Base-by-base conservation (phyloP, 2,113 vertebrate genomes). In the Empidonax alnorum region DNA sequence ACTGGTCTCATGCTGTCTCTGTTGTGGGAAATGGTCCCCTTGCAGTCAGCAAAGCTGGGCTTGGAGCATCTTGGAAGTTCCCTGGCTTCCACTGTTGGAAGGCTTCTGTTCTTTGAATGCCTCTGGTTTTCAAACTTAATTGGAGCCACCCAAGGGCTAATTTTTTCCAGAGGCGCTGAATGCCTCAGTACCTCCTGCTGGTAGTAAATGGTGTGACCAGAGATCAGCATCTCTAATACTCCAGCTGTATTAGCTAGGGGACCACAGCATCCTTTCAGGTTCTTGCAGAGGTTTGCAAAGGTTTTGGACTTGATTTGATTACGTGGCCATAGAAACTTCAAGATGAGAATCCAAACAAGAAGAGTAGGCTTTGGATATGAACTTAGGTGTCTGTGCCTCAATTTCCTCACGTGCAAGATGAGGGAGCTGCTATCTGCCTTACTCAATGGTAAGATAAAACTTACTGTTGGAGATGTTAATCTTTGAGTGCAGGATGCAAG, bases 61-160 rank as follows among this genome's bases (percentile, higher is more conserved):
- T 90, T 77, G 55, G 55, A 47, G 90, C 68, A 31, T 91, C 87
- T 88, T 0, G 13, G 71, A 95, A 91, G 63, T 93, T 69, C 83
- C 75, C 67, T 62, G 79, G 59, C 68, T 94, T 88, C 77, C 67
- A 80, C 52, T 91, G 55, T 77, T 94, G 89, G 68, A 96, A 88
- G 47, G 30, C 31, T 4, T 59, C 89, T 6, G 8, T 83, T 91
- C 63, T 49, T 74, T 81, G 52, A 90, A 94, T 88, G 58, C 71
- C 31, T 91, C 68, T 76, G 63, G 7, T 62, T 94, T 92, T 87
- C 1, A 30, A 47, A 28, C 25, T 88, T 74, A 63, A 85, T 52
- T 78, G 52, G 35, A 77, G 22, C 61, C 82, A 92, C 41, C 24
- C 68, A 90, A 77, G 31, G 39, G n/a, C 75, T 93, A 55, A 41